A percentile compares a stretch with the other conserved stretches of the same genome.
Conservation (phyloP, 2,888 invertebrate species). For the Galeruca laticollis region DNA sequence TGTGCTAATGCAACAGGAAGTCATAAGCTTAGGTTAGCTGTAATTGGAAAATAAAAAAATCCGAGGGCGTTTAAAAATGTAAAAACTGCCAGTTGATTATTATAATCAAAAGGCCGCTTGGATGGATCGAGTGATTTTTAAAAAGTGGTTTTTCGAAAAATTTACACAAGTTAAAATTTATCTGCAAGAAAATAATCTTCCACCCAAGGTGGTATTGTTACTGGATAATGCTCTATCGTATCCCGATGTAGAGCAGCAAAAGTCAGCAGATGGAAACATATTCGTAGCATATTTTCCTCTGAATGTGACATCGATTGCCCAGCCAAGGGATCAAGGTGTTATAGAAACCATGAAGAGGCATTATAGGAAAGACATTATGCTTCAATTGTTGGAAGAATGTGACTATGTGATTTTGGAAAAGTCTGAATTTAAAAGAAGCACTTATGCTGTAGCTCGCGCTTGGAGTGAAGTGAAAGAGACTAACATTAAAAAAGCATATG, state of each 20-base stretch:
- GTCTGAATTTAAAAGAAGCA: neutral
- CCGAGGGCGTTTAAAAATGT: too few relatives aligned
- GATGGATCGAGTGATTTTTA: too few relatives aligned
- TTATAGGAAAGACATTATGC: slow-evolving; percentile 34
- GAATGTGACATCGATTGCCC: slow-evolving; percentile 36
- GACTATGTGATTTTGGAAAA: slow-evolving; percentile 13
- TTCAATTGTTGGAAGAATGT: slow-evolving; percentile 37
- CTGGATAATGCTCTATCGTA: slow-evolving; percentile 36
- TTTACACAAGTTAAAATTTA: slow-evolving; percentile 13
- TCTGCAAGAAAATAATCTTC: slow-evolving; percentile 35
- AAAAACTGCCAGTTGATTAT: slow-evolving; percentile 42
- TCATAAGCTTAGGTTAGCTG: too few relatives aligned
- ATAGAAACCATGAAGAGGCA: slow-evolving; percentile 38
- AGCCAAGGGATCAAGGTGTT: slow-evolving; percentile 42
- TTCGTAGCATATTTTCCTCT: slow-evolving; percentile 39
- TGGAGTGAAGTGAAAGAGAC: too few relatives aligned
- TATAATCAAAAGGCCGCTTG: slow-evolving; percentile 13
- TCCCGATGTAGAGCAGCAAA: slow-evolving; percentile 35
- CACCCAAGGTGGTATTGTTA: slow-evolving; percentile 32
- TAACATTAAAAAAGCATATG: too few relatives aligned
- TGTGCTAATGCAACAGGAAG: too few relatives aligned
- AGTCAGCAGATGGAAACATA: slow-evolving; percentile 37
- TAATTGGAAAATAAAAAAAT: too few relatives aligned
- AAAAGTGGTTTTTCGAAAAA: slow-evolving; percentile 11
- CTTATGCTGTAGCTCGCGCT: too few relatives aligned